Base-by-base conservation (phyloP, 1,140 invertebrate species). In the Drosophila triauraria region DNA sequence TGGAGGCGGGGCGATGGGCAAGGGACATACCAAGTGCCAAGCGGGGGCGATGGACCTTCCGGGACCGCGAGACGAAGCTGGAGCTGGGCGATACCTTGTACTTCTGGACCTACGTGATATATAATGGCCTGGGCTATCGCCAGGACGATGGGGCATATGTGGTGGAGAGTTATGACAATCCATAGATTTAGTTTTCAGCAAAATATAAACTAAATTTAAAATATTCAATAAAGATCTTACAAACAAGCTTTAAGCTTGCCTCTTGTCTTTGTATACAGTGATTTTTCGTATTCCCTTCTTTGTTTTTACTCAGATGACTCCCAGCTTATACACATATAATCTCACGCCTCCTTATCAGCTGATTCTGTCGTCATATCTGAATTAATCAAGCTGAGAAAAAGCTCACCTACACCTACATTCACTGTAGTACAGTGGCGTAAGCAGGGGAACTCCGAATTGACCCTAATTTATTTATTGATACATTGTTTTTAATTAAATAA, bases 71-170 rank as follows among this genome's bases (percentile, higher is more conserved):
- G 17, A 94, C 94, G 0, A 91, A 93, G 65, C 86, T 97, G 23
- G 94, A 95, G 80, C 12, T 93, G 0, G 96, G 95, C 0, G 96
- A 97, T 78, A 94, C 93, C 9, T 92, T 97, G 51, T 96, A 96
- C 82, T 96, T 95, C 81, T 96, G 96, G 96, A 94, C 96, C 2
- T 96, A 95, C 65, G 96, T 96, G 0, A 94, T 96, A 50, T 67
- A 91, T 48, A 95, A 96, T 50, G 95, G 95, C 0, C 79, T 95
- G 40, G 95, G 95, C 0, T 95, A 95, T 81, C 85, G 93, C 8
- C 94, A 94, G 75, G 95, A 95, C 77, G 94, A 95, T 84, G 94
- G 94, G 30, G 91, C 86, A 9, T 95, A 93, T 93, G 94, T 93
- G 12, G 94, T 95, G 0, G 93, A 86, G 65, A 91, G 93, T 9